Base-by-base conservation (phyloP, 2,888 invertebrate species). In the Scaeva pyrastri region DNA sequence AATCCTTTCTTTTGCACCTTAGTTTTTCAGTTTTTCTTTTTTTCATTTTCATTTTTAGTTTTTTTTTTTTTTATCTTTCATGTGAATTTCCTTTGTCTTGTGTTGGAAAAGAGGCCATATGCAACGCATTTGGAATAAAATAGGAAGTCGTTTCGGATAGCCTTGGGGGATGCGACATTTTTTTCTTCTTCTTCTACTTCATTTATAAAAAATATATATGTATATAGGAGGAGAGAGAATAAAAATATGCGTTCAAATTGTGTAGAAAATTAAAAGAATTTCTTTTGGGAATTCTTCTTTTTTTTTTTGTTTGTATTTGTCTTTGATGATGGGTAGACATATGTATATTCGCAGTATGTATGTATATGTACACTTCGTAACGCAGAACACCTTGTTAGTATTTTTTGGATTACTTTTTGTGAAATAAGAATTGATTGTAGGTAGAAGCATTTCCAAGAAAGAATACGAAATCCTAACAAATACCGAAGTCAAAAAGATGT, bases 141-240 rank as follows among this genome's bases (percentile, higher is more conserved):
- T 81, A 86, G 85, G 85, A 86, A 86, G 85, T 86, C 85, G 73
- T 74, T 73, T 77, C n/a, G 39, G 58, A 62, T 45, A 50, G 68
- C 85, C 81, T 21, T 6, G 39, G 56, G 85, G 73, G 50, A 81
- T 86, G 85, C 85, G 85, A 74, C 85, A 66, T 68, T 72, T 66
- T 36, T 19, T 43, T 26, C 36, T 26, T 66, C 19, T 41, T 5
- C 5, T 36, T 14, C 5, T 43, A 43, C 21, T 43, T 43, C 23
- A 41, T 11, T 31, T 31, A n/a, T 23, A 5, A 62, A 41, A 31
- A 43, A n/a, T n/a, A n/a, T n/a, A n/a, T n/a, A n/a, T n/a, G n/a
- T 23, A 64, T 31, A 8, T 31, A 31, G 6, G 8, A 23, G 23
- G 21, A 39, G 48, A 62, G 50, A 72, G 26, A 2, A 21, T 62